phyloP scores from a whole-genome alignment of 2,113 vertebrate species.

The Drymodes brunneopygia region DNA sequence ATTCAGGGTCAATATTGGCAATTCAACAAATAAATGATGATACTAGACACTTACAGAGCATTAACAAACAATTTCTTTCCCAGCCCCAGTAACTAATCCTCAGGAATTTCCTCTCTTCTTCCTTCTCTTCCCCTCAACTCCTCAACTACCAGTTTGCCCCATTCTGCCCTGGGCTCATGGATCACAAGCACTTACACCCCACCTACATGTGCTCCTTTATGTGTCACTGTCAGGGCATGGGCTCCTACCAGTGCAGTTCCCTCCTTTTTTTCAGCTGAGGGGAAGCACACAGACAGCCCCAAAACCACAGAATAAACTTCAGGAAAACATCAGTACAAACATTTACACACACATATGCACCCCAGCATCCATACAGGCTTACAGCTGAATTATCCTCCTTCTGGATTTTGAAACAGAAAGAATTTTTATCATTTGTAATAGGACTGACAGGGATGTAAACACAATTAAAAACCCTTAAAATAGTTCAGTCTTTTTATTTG shows the following conservation, averaged over 20 bases:
- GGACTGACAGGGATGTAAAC: neutral
- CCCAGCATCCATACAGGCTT: neutral
- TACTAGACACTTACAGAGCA: neutral
- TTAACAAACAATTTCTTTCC: neutral
- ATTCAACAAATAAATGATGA: neutral
- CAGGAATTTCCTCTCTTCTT: accelerated
- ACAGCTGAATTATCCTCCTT: neutral
- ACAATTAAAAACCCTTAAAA: neutral
- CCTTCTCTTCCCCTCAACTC: accelerated
- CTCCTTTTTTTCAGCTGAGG: neutral
- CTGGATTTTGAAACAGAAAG: neutral
- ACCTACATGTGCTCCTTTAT: accelerated
- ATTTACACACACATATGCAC: accelerated
- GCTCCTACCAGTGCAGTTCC: neutral
- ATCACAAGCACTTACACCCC: neutral
- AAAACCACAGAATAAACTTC: neutral
- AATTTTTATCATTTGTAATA: neutral
- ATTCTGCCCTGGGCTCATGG: accelerated
- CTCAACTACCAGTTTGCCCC: accelerated
- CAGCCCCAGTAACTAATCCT: neutral
- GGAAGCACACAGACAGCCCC: no score
- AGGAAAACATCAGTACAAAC: neutral
- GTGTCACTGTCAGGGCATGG: neutral
- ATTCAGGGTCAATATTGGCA: neutral
- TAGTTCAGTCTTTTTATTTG: neutral